Percentiles rank a stretch among this genome's conserved stretches.
phyloP scores from a whole-genome alignment of 2,797 vertebrate species.

The Cryptoblepharus egeriae region DNA sequence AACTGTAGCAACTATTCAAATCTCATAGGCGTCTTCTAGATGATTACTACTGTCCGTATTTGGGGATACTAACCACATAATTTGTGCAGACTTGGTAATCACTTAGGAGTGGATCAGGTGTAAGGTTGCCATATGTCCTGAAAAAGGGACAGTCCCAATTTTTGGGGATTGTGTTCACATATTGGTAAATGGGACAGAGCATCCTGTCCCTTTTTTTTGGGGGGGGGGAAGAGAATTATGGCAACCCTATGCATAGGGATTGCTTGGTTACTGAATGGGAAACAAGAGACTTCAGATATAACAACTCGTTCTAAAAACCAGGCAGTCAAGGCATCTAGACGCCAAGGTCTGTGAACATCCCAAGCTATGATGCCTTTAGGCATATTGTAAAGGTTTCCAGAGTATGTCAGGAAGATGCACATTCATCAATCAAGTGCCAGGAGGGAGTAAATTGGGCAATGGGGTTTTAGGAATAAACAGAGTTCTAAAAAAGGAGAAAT shows the following conservation, averaged over 20 bases:
- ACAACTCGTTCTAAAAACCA: constrained; percentile 59
- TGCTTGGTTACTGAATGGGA: background rate
- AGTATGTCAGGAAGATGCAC: constrained; percentile 68
- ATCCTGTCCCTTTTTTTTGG: no score
- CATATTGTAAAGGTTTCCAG: constrained; percentile 59
- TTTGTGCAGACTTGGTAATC: background rate
- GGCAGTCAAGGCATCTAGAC: constrained; percentile 40
- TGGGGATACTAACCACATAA: background rate
- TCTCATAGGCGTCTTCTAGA: constrained; percentile 31
- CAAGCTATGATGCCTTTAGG: constrained; percentile 53
- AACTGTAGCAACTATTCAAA: constrained; percentile 57
- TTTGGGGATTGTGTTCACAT: no score
- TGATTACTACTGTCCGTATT: constrained; percentile 48
- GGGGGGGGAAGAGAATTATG: no score
- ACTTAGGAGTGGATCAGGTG: background rate
- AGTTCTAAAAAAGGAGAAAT: constrained; percentile 76
- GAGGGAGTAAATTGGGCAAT: constrained; percentile 76
- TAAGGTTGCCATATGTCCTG: no score
- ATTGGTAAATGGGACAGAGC: no score
- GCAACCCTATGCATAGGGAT: background rate
- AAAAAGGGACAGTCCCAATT: no score
- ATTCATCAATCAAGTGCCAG: constrained; percentile 69
- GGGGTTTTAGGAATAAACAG: constrained; percentile 73
- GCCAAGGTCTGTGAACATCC: constrained; percentile 53
- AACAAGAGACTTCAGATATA: constrained; percentile 42